Conservation (phyloP, 2,888 invertebrate genomes). For the Alcis repandata region DNA sequence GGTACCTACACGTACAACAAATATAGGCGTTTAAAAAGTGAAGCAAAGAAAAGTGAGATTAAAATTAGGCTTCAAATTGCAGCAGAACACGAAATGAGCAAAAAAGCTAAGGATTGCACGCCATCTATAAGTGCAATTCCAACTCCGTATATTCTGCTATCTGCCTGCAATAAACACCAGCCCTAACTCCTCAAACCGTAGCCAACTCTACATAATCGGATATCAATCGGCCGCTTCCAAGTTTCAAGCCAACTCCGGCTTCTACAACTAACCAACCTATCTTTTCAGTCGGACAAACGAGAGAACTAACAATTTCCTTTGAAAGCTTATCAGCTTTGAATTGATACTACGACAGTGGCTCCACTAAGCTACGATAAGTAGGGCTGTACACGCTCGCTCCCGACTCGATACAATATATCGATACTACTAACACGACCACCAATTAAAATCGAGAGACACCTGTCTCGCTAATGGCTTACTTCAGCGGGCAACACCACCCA, state of each 20-base stretch:
- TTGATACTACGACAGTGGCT: not conserved
- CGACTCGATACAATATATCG: constrained; percentile 46
- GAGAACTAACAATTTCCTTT: not conserved
- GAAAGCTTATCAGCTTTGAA: not conserved
- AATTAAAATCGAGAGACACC: constrained; percentile 54
- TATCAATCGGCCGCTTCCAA: not conserved
- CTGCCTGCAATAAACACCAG: no score
- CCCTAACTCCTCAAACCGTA: not conserved
- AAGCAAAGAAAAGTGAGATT: no score
- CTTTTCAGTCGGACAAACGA: not conserved
- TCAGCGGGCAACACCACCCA: constrained; percentile 48
- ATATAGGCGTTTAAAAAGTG: no score
- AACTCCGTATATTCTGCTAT: no score
- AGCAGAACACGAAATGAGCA: no score
- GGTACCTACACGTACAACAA: no score
- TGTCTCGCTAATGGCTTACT: constrained; percentile 51
- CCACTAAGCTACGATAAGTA: not conserved
- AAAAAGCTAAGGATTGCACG: no score
- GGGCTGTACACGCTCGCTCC: constrained; percentile 4
- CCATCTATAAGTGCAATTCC: no score
- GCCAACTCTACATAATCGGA: constrained; percentile 1
- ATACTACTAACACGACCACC: constrained; percentile 46
- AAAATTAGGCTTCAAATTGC: no score
- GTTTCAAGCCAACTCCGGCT: not conserved
- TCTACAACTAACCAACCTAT: not conserved